Base-by-base conservation (phyloP, 2,888 invertebrate species). In the Coecobrya sp. region DNA sequence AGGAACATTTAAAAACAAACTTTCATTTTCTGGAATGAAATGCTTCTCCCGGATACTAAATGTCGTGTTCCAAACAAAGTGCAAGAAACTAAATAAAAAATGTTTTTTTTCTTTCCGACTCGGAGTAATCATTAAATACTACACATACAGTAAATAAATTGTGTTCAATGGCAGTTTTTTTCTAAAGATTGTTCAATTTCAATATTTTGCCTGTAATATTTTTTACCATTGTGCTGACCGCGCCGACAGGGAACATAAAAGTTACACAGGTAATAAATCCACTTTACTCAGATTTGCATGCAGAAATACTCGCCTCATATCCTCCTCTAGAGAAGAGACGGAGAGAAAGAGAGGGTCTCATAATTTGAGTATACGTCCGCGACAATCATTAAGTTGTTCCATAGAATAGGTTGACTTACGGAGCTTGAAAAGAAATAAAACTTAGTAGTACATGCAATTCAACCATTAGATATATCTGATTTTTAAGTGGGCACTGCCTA, bases 391-490 rank as follows among this genome's bases (percentile, higher is more conserved):
- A 86, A 86, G 30, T 52, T 86, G 73, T 86, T 86, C 73, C 73
- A 27, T 45, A 19, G 36, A 55, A 55, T n/a, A 25, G 30, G 73
- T 68, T 86, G 52, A 70, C 59, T 82, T 62, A 36, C 82, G 8
- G 11, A 13, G 25, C 52, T 45, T 70, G 36, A 49, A 52, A 59
- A 45, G 62, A 70, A 86, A 79, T 73, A 73, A 89, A 87, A 85
- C 62, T 90, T 86, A 22, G 86, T 65, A 76, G 30, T 86, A 81
- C 91, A 91, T 91, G 91, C 91, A 81, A 91, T 91, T 91, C 68
- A 76, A 86, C 91, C 91, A 91, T 91, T 91, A 91, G 81, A 68
- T 68, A 30, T 82, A 90, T 90, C 90, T 85, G 90, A 86, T 85
- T 76, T 81, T 84, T 55, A 73, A 85, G 49, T 85, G 68, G 59